These are phyloP conservation scores for Geothlypis trichas DNA, from an alignment of 2,113 vertebrate genomes.

Conservation along the genomic window DNA sequence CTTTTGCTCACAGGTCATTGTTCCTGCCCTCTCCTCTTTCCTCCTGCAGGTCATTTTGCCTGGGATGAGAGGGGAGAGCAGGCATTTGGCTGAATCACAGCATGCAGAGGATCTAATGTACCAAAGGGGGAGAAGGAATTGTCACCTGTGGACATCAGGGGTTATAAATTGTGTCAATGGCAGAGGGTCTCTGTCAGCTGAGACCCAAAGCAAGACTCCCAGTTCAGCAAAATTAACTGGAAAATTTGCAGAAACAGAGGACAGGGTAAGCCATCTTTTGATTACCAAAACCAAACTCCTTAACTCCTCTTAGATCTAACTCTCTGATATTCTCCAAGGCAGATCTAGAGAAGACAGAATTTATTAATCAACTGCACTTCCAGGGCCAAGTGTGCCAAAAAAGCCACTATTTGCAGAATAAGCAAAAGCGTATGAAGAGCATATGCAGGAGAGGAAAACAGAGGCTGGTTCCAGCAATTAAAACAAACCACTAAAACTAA, in stretches of 20 bases:
- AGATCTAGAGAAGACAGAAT: neutral
- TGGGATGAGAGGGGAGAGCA: neutral
- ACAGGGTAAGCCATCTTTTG: neutral
- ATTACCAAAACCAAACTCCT: neutral
- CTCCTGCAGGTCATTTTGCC: neutral
- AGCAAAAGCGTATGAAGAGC: neutral
- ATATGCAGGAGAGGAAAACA: neutral
- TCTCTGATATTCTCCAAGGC: neutral
- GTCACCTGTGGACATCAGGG: neutral
- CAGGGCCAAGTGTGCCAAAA: neutral
- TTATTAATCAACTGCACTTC: neutral
- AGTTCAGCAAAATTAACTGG: neutral
- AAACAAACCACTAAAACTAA: neutral
- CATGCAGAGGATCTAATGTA: neutral
- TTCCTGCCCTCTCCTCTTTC: neutral
- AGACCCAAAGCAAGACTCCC: neutral
- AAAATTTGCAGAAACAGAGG: neutral
- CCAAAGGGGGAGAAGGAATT: neutral
- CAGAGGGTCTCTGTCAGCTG: neutral
- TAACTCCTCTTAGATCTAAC: neutral
- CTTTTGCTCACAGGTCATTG: neutral
- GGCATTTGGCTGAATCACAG: neutral
- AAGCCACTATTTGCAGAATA: neutral
- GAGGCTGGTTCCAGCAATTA: neutral
- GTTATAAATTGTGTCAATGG: neutral